These are phyloP conservation scores for Meriones psammophilus DNA, from an alignment of 2,797 vertebrate genomes.

Conservation along the genomic window DNA sequence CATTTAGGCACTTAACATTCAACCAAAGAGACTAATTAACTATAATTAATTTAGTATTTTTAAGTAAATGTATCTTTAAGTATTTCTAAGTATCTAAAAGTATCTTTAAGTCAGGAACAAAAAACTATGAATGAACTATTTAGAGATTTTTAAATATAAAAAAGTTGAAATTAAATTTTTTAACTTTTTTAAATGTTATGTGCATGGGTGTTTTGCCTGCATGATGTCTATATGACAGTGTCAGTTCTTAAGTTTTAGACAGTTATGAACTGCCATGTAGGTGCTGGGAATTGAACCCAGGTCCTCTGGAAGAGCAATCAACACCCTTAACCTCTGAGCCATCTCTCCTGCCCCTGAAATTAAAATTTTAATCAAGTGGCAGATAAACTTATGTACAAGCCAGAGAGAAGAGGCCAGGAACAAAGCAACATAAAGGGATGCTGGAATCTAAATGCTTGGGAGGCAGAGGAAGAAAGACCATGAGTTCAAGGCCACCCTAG, in stretches of 20 bases:
- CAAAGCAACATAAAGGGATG: neutral
- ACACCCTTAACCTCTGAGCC: too few species aligned
- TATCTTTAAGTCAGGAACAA: constrained; percentile 16
- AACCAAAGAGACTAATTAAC: constrained; percentile 11
- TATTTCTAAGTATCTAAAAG: neutral
- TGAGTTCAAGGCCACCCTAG: neutral
- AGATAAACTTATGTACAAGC: constrained; percentile 1
- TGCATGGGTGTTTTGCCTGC: too few species aligned
- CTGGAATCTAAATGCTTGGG: neutral
- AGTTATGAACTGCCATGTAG: too few species aligned
- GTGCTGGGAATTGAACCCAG: too few species aligned
- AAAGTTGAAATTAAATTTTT: neutral
- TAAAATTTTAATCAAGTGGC: neutral
- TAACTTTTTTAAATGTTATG: too few species aligned
- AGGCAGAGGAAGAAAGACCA: neutral
- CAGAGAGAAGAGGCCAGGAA: neutral
- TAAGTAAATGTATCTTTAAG: constrained; percentile 11
- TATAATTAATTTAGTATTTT: neutral
- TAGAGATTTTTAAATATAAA: constrained; percentile 11
- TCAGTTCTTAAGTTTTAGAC: too few species aligned
- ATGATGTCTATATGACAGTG: too few species aligned
- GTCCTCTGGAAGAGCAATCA: too few species aligned
- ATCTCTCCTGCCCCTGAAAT: neutral
- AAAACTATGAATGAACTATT: constrained; percentile 21
- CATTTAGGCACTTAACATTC: neutral